Conservation (phyloP, 2,113 vertebrate genomes). For the Mungos mungo region DNA sequence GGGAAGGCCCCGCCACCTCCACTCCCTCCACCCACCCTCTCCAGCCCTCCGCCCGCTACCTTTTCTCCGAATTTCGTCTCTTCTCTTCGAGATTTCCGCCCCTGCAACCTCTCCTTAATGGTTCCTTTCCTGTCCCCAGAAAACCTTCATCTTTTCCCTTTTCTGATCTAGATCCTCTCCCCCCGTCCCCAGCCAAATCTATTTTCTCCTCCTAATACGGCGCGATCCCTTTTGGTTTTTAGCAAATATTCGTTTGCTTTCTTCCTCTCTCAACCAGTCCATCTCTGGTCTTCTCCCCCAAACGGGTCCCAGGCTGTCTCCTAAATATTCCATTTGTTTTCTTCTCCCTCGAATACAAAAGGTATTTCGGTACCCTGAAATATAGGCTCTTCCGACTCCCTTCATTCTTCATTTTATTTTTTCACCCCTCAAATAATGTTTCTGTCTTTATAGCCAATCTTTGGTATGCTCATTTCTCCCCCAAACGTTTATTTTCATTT, state of each 20-base stretch:
- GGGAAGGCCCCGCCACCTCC: neutral
- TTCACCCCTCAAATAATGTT: neutral
- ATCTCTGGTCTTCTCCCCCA: neutral
- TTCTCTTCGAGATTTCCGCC: neutral
- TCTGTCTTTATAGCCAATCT: slow-evolving; percentile 1
- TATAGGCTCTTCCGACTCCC: neutral
- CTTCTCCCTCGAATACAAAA: slow-evolving; percentile 5
- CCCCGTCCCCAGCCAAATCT: neutral
- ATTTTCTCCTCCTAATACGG: neutral
- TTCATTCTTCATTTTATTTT: neutral
- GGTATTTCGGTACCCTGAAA: neutral
- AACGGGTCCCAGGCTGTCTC: neutral
- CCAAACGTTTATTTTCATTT: slow-evolving; percentile 43
- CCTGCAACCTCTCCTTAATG: neutral
- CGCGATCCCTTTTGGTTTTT: neutral
- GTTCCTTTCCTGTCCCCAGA: slow-evolving; percentile 8
- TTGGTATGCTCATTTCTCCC: slow-evolving; percentile 42
- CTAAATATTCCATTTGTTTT: neutral
- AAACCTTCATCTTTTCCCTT: neutral
- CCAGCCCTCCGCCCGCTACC: neutral
- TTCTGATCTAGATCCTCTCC: neutral
- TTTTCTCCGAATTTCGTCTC: neutral
- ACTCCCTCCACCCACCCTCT: neutral
- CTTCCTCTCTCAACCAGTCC: neutral
- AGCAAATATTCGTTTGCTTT: slow-evolving; percentile 46